These are phyloP conservation scores for Sebastolobus alascanus DNA, from an alignment of 2,797 vertebrate species.

Conservation along the genomic window DNA sequence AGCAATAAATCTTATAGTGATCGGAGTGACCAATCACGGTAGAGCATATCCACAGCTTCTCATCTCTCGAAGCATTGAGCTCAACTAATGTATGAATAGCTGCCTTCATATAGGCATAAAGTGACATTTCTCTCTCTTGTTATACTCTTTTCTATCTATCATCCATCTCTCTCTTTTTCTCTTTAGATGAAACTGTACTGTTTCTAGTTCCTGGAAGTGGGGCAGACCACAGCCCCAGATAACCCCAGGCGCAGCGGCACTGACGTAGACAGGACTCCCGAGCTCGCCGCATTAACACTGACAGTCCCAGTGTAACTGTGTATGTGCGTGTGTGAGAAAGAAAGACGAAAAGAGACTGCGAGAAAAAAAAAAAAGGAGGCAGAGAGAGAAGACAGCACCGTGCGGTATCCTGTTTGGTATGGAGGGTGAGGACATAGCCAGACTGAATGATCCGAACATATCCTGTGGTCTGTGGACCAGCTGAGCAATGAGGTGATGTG, in stretches of 20 bases:
- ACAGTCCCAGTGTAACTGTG: constrained; percentile 15
- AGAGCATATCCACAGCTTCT: not conserved
- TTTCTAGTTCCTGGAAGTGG: constrained; percentile 88
- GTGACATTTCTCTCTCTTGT: not conserved
- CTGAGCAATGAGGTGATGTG: constrained; percentile 57
- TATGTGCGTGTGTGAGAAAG: not conserved
- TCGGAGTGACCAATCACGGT: not conserved
- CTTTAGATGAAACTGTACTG: constrained; percentile 82
- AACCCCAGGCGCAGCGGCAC: constrained; percentile 69
- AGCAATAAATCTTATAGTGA: not conserved
- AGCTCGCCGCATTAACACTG: constrained; percentile 36
- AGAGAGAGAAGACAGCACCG: constrained; percentile 31
- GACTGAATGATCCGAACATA: constrained; percentile 42
- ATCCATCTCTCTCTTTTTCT: constrained; percentile 71
- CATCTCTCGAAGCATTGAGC: not conserved
- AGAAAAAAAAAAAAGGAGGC: constrained; percentile 13
- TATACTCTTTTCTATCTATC: constrained; percentile 30
- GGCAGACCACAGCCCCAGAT: constrained; percentile 86
- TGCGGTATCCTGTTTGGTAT: constrained; percentile 73
- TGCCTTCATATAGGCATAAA: constrained; percentile 16
- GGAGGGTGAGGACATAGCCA: constrained; percentile 39
- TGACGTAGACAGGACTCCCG: constrained; percentile 73
- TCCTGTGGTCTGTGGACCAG: constrained; percentile 68
- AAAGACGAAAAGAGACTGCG: not conserved
- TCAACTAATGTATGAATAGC: not conserved